phyloP scores from a whole-genome alignment of 1,140 invertebrate species.

The Scaptomyza graminum region DNA sequence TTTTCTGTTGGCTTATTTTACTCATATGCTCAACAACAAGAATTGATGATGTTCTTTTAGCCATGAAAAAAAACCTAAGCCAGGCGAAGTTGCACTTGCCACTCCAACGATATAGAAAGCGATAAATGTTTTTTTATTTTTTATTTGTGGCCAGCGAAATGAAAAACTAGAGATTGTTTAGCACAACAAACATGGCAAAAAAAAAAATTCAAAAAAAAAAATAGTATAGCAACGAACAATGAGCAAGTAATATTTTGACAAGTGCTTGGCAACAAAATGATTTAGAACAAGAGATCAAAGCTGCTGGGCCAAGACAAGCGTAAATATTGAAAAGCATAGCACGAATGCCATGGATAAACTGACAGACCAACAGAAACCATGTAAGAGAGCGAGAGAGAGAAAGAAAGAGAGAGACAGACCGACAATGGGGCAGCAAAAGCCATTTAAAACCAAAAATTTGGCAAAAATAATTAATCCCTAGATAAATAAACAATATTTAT shows the following conservation, averaged over 20 bases:
- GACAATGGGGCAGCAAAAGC: conserved; percentile 48
- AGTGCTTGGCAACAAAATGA: conserved; percentile 61
- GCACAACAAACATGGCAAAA: conserved; percentile 60
- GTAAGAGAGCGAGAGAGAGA: conserved; percentile 5
- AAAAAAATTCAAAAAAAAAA: conserved; percentile 47
- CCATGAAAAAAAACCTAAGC: conserved; percentile 16
- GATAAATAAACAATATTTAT: too few species aligned
- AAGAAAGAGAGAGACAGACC: conserved; percentile 1
- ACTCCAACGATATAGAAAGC: not conserved
- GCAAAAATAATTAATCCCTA: too few species aligned
- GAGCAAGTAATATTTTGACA: conserved; percentile 67
- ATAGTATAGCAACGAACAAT: conserved; percentile 49
- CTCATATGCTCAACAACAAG: too few species aligned
- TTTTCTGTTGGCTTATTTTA: too few species aligned
- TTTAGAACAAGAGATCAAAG: conserved; percentile 71
- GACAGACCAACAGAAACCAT: conserved; percentile 33
- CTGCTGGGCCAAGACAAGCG: conserved; percentile 68
- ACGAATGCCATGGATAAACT: conserved; percentile 69
- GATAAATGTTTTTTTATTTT: too few species aligned
- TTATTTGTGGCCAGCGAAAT: not conserved
- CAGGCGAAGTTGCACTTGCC: conserved; percentile 7
- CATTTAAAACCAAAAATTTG: conserved; percentile 54
- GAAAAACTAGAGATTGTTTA: conserved; percentile 30
- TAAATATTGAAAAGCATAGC: conserved; percentile 71
- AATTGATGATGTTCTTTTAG: not conserved